phyloP scores from a whole-genome alignment of 2,797 vertebrate species.

The Pantherophis alleghaniensis region DNA sequence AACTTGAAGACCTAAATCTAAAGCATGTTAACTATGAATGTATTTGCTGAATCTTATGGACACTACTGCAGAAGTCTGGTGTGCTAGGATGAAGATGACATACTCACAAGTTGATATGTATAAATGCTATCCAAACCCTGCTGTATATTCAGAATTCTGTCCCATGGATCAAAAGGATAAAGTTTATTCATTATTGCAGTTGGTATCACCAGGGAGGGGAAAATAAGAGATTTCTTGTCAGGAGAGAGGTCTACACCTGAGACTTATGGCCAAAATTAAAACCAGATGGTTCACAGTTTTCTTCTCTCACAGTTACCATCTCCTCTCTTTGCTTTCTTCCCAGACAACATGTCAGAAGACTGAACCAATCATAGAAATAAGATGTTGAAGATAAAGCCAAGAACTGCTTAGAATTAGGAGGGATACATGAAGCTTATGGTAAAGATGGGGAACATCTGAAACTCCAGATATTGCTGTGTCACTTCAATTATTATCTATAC shows the following conservation, averaged over 20 bases:
- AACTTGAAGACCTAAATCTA: background rate
- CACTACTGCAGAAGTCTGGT: background rate
- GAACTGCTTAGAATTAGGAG: background rate
- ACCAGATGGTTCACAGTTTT: background rate
- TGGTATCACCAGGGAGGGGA: background rate
- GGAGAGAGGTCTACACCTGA: background rate
- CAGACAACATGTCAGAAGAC: background rate
- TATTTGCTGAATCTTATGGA: background rate
- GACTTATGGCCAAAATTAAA: background rate
- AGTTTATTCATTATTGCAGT: background rate
- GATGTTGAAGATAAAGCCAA: background rate
- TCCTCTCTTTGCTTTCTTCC: background rate
- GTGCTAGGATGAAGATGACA: background rate
- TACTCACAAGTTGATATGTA: background rate
- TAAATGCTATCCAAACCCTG: background rate
- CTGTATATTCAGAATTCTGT: background rate
- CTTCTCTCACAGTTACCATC: background rate
- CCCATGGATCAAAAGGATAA: background rate
- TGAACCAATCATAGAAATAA: background rate
- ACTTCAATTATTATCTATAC: background rate
- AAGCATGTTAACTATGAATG: background rate
- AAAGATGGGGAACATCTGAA: background rate
- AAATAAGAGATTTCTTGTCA: background rate
- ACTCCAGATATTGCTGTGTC: background rate
- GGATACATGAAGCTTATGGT: background rate